phyloP scores from a whole-genome alignment of 2,888 invertebrate species.

The Dione juno region DNA sequence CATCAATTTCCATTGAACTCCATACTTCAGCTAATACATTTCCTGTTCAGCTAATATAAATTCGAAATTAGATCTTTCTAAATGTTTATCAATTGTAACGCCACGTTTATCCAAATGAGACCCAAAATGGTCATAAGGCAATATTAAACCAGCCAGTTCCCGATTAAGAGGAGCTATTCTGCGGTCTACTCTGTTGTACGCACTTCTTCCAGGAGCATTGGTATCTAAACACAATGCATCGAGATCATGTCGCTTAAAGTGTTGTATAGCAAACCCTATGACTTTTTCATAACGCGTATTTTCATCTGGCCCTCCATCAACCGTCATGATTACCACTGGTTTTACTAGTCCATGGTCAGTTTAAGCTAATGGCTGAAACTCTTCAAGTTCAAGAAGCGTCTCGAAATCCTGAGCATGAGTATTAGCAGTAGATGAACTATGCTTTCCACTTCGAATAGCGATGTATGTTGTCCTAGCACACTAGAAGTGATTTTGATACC shows the following conservation, averaged over 20 bases:
- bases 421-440: slow-evolving; percentile 27
- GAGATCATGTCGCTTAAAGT: slow-evolving; percentile 46
- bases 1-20: too few relatives aligned
- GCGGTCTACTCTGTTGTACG: slow-evolving; percentile 46
- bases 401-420: slow-evolving; percentile 36
- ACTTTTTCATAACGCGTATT: slow-evolving; percentile 46
- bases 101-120: too few relatives aligned
- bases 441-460: not conserved
- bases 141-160: too few relatives aligned
- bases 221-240: slow-evolving; percentile 47
- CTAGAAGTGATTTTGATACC: not conserved
- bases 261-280: slow-evolving; percentile 37
- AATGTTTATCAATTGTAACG: too few relatives aligned
- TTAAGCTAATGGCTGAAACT: slow-evolving; percentile 29
- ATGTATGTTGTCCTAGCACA: not conserved
- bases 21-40: too few relatives aligned
- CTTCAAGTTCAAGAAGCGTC: slow-evolving; percentile 41
- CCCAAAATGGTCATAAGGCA: too few relatives aligned
- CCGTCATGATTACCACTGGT: too few relatives aligned
- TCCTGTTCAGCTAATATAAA: too few relatives aligned
- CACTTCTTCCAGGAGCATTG: slow-evolving; percentile 47
- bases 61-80: too few relatives aligned
- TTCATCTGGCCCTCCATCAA: slow-evolving; percentile 48
- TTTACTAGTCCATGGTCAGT: too few relatives aligned
- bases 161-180: slow-evolving; percentile 45